Percentiles rank a stretch among this genome's conserved stretches.
Conservation (phyloP, 2,113 vertebrate species). For the Centropus unirufus region DNA sequence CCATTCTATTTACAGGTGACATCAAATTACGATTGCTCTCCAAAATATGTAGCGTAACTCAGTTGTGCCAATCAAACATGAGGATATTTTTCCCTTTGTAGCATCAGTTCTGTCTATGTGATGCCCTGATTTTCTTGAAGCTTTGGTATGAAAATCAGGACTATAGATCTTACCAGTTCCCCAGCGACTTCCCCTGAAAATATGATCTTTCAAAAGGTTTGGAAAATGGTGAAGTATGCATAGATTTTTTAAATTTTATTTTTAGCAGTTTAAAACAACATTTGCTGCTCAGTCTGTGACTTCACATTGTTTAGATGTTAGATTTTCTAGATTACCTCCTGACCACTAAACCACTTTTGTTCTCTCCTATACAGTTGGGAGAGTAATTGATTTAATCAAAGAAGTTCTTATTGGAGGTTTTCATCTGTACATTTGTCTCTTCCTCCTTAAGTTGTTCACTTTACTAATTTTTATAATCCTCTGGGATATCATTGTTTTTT, state of each 20-base stretch:
- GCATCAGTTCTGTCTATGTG: neutral
- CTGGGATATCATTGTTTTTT: neutral
- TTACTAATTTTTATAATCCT: neutral
- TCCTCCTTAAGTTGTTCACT: slow-evolving; percentile 15
- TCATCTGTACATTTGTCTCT: neutral
- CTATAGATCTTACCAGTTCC: neutral
- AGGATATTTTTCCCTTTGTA: neutral
- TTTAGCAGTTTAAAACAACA: neutral
- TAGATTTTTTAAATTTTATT: neutral
- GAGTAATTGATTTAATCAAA: slow-evolving; percentile 43
- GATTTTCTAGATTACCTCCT: slow-evolving; percentile 41
- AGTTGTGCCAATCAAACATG: neutral
- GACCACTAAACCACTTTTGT: neutral
- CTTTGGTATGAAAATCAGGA: neutral
- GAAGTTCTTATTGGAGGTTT: neutral
- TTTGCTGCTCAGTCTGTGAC: neutral
- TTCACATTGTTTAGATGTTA: neutral
- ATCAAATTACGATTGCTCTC: neutral
- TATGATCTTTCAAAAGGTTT: neutral
- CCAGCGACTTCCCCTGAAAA: neutral
- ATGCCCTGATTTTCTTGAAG: neutral
- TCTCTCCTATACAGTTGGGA: neutral
- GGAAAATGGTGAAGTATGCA: neutral
- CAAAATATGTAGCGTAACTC: neutral
- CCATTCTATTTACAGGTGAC: neutral